Base-by-base conservation (phyloP, 1,140 invertebrate species). In the Dryas iulia region DNA sequence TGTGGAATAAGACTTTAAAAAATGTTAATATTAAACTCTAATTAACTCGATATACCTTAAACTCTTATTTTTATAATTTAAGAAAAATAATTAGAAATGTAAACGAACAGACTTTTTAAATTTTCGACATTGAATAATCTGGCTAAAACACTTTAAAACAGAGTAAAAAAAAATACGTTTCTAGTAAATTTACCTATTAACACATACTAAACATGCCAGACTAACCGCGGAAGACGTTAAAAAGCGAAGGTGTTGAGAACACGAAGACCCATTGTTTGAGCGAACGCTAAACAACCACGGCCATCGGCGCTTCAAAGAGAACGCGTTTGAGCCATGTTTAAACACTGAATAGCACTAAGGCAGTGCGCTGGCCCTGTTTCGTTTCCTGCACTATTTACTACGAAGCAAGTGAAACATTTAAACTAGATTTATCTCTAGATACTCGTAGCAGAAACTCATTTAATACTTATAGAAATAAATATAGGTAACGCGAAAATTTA, bases 221-320 rank as follows among this genome's bases (percentile, higher is more conserved):
- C 74, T 74, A 62, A 77, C 72, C 69, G 81, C 72, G 69, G 68
- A 82, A 84, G 77, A 83, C 71, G 81, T 83, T 84, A 83, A 87
- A 87, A 87, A 78, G 69, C 65, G 61, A 71, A 84, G 78, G 82
- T 86, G 83, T 85, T 79, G 83, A 88, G 71, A 73, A 73, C 63
- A 77, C 76, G 81, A 79, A 75, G 76, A 79, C 66, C 70, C 72
- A 83, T 87, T 89, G 86, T 90, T 85, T 89, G 74, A 73, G 60
- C 59, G 69, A 63, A 69, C 63, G 79, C 81, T 76, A 79, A 86
- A 82, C 79, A 82, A 71, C 71, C 66, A 58, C 72, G 75, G 72
- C 66, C 77, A 80, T 81, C 81, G 83, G 84, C 72, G 74, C 84
- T 83, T 88, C 82, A 90, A 90, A 90, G 84, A 71, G 63, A 59